Percentiles rank a stretch among this genome's conserved stretches.
These are phyloP conservation scores for Neomicropteryx cornuta DNA, from an alignment of 1,140 invertebrate genomes.

Conservation along the genomic window DNA sequence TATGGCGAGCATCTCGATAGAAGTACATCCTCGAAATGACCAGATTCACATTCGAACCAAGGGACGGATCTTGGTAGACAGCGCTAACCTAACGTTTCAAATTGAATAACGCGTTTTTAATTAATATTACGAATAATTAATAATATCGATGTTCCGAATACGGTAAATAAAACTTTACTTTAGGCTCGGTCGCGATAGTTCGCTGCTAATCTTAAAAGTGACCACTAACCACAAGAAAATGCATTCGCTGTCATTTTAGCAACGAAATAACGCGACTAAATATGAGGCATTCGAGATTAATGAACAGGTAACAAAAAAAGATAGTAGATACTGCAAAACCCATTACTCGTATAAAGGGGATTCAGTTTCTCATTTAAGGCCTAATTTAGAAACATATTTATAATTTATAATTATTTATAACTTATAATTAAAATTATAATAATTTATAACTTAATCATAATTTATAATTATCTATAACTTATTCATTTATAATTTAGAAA, in stretches of 20 bases:
- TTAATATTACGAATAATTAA: conserved; percentile 14
- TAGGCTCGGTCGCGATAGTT: not conserved
- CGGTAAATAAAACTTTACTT: not conserved
- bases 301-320: too few relatives aligned
- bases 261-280: not conserved
- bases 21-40: conserved; percentile 52
- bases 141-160: conserved; percentile 19
- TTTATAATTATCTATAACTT: too few relatives aligned
- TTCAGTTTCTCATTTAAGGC: too few relatives aligned
- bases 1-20: conserved; percentile 46
- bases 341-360: too few relatives aligned
- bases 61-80: conserved; percentile 57
- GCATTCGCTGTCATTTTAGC: not conserved
- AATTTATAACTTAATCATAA: too few relatives aligned
- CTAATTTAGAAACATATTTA: too few relatives aligned
- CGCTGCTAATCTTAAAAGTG: too few relatives aligned
- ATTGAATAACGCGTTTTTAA: conserved; percentile 1
- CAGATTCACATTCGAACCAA: conserved; percentile 54
- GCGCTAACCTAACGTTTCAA: conserved; percentile 47
- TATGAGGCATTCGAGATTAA: too few relatives aligned
- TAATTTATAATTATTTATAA: too few relatives aligned
- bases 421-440: too few relatives aligned
- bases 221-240: not conserved
- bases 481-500: too few relatives aligned
- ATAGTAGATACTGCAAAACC: too few relatives aligned